These are phyloP conservation scores for Himantopus leucocephalus DNA, from an alignment of 2,113 vertebrate genomes.

Conservation along the genomic window DNA sequence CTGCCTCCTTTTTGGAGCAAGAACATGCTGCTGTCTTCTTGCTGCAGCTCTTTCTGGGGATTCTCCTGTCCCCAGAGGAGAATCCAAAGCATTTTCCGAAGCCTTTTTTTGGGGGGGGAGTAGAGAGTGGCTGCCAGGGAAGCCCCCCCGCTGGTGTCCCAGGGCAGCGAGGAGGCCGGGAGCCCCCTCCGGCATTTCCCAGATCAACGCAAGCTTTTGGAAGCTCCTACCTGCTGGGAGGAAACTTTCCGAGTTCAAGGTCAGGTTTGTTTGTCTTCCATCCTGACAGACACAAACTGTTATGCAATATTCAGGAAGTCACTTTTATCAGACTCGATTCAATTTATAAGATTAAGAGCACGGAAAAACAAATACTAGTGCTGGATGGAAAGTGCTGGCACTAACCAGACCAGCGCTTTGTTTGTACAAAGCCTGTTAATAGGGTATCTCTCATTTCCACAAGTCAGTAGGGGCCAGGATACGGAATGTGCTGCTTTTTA, in stretches of 20 bases:
- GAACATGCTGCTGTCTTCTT: background rate
- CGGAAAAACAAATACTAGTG: conserved; percentile 52
- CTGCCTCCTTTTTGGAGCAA: background rate
- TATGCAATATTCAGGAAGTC: conserved; percentile 50
- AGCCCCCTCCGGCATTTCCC: background rate
- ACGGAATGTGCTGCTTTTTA: background rate
- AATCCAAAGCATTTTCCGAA: background rate
- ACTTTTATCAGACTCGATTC: conserved; percentile 53
- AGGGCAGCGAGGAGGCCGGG: background rate
- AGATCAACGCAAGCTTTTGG: background rate
- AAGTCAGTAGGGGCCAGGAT: background rate
- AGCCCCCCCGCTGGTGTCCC: background rate
- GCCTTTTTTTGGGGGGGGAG: background rate
- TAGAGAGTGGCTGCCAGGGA: background rate
- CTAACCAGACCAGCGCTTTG: background rate
- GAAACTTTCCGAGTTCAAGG: conserved; percentile 24
- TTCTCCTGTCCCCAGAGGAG: background rate
- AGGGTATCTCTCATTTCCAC: background rate
- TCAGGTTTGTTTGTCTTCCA: conserved; percentile 42
- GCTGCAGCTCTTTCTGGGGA: background rate
- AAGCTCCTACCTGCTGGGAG: conserved; percentile 16
- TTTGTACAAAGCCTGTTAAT: background rate
- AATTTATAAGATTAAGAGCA: conserved; percentile 62
- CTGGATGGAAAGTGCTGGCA: conserved; percentile 50
- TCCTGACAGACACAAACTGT: conserved; percentile 37